Evolutionary conservation across 2,888 invertebrate species (phyloP), one percentile per base, ranked within the genome.

Genomic region (Oscheius myriophilus): DNA sequence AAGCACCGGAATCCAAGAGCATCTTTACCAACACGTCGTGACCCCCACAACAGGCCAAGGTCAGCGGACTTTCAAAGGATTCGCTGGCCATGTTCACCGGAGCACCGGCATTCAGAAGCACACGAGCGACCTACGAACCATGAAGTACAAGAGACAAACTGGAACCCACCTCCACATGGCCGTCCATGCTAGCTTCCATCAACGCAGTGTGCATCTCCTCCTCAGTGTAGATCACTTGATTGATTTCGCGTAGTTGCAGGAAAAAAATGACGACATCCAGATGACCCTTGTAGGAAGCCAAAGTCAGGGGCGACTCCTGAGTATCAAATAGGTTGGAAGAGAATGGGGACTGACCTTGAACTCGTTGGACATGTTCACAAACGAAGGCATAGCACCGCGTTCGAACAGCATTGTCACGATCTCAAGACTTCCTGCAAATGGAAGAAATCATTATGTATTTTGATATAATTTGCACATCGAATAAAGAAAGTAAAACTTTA

Each of bases 171-270:
- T 97, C 96, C 0, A 96, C 95, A 87, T 98, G 97, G 0, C 98
- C 97, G 88, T 98, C 97, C 97, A 98, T 98, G 71, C 96, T 95
- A 63, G 97, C 97, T 89, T 98, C 97, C 96, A 98, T 97, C 53
- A 98, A 90, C 53, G 97, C 97, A 33, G 97, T 97, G 89, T 98
- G 97, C 96, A 98, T 96, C 90, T 98, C 98, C 88, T 81, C 81
- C 51, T 70, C 75, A 1, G 67, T 18, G 25, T 25, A 45, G 52
- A 70, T 49, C 1, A 67, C 55, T 51, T 73, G 69, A 2, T 63
- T 49, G 53, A 23, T 54, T 26, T 63, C 45, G 16, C 58, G 49
- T 51, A 52, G 54, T 21, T 51, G 52, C 79, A 98, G 89, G 75
- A 98, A 90, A 89, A 95, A 96, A 82, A 95, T 90, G 67, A 97